phyloP scores from a whole-genome alignment of 2,113 vertebrate species.

The Lethenteron reissneri region DNA sequence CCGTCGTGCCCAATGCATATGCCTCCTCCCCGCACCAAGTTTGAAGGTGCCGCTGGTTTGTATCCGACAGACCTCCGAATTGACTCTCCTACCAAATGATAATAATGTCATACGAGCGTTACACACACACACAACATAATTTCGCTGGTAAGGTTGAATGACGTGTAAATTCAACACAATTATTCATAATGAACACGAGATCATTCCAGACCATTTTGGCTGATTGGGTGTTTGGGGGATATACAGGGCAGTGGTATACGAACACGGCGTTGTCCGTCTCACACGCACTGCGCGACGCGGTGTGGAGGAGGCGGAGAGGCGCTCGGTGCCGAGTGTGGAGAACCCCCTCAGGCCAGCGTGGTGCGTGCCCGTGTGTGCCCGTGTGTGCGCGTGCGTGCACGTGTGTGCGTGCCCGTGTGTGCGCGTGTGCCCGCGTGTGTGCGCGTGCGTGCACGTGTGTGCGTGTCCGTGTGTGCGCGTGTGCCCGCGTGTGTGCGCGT shows the following conservation, averaged over 20 bases:
- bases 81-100: too few species aligned
- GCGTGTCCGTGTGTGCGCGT: neutral
- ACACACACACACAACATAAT: too few species aligned
- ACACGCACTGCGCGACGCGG: neutral
- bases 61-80: too few species aligned
- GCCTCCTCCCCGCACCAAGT: too few species aligned
- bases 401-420: neutral
- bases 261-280: neutral
- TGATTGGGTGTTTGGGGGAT: neutral
- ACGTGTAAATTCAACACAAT: too few species aligned
- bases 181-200: too few species aligned
- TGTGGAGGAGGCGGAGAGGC: neutral
- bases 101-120: too few species aligned
- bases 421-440: neutral
- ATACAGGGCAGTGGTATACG: neutral
- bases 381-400: neutral
- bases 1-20: too few species aligned
- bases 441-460: neutral
- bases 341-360: too few species aligned
- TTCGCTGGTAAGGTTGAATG: too few species aligned
- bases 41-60: too few species aligned
- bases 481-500: neutral
- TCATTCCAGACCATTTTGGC: neutral
- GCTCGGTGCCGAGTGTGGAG: too few species aligned
- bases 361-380: neutral